These are phyloP conservation scores for Lasiurus cinereus DNA, from an alignment of 2,113 vertebrate genomes.

Conservation along the genomic window DNA sequence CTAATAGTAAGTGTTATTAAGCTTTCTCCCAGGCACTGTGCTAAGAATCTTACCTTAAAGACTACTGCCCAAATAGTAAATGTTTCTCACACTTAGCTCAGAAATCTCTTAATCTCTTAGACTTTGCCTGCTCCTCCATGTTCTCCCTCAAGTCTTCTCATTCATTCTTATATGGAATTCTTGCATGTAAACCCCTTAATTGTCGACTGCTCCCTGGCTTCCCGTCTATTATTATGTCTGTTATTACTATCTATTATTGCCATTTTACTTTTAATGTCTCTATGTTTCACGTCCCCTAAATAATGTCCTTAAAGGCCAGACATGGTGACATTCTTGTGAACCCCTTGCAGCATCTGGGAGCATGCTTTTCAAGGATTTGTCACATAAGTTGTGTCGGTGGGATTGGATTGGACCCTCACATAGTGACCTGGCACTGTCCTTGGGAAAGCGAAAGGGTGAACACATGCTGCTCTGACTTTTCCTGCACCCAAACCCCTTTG, in stretches of 20 bases:
- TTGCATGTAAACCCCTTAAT: neutral
- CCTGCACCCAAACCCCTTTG: neutral
- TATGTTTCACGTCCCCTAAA: neutral
- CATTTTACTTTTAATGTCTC: neutral
- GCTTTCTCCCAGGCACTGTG: neutral
- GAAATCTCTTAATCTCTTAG: neutral
- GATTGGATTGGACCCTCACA: neutral
- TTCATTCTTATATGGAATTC: neutral
- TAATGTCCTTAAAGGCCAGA: neutral
- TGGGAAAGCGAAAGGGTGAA: neutral
- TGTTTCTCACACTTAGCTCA: conserved; percentile 1
- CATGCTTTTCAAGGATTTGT: neutral
- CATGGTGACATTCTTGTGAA: neutral
- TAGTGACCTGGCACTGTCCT: neutral
- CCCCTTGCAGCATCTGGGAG: neutral
- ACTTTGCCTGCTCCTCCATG: neutral
- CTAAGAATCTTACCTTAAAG: neutral
- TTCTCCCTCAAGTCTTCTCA: neutral
- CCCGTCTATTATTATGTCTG: neutral
- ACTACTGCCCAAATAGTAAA: neutral
- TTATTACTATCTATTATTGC: neutral
- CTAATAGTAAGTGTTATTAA: neutral
- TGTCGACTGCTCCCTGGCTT: neutral
- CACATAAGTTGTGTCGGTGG: neutral
- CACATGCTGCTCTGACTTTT: neutral